phyloP scores from a whole-genome alignment of 1,140 invertebrate genomes.

The Colletes gigas region DNA sequence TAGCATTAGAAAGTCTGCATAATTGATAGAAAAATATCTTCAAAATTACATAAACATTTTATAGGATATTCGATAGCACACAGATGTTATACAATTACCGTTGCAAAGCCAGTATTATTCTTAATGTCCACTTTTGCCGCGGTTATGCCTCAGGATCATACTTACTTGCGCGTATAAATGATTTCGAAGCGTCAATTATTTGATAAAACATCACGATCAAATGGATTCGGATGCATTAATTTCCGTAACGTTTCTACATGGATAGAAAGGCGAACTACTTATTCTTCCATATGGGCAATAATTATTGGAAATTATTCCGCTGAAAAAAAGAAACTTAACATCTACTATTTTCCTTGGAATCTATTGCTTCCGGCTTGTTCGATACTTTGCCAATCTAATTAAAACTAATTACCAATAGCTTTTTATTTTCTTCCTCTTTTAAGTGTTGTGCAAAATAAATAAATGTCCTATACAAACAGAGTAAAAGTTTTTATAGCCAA shows the following conservation, averaged over 20 bases:
- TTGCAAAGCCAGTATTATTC: background rate
- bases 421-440: background rate
- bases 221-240: background rate
- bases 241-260: background rate
- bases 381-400: background rate
- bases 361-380: background rate
- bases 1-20: constrained; percentile 23
- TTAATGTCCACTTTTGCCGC: background rate
- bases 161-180: background rate
- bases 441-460: too few relatives aligned
- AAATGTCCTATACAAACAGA: too few relatives aligned
- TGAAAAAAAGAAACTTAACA: background rate
- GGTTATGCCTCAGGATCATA: background rate
- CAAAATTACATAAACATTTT: constrained; percentile 8
- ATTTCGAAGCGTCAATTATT: background rate
- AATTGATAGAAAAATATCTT: background rate
- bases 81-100: background rate
- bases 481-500: background rate
- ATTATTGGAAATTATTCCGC: background rate
- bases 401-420: background rate
- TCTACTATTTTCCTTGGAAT: background rate
- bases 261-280: constrained; percentile 18
- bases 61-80: background rate
- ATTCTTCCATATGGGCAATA: background rate
- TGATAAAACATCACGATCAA: background rate